Base-by-base conservation (phyloP, 64 coral and sea anemone species). In the Anthopleura sola region DNA sequence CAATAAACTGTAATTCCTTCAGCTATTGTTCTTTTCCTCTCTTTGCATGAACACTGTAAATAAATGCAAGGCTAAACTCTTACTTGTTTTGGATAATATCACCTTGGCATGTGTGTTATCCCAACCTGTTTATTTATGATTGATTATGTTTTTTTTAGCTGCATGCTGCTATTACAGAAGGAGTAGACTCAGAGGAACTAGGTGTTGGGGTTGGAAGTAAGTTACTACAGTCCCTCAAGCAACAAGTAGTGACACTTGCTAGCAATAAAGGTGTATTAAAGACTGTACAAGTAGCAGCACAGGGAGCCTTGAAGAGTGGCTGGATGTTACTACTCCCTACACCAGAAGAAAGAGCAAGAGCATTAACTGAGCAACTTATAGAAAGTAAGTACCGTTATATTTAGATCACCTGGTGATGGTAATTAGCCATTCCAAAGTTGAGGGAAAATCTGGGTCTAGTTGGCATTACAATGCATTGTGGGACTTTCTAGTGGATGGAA, bases 191-290 rank as follows among this genome's bases (percentile, higher is more conserved):
- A 3, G 90, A 89, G 29, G 86, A 95, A 64, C 54, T 99, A 57
- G 97, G 97, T 40, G 87, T 99, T 58, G 97, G 97, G 19, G 97
- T 95, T 62, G 97, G 97, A 77, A 99, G 97, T 85, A 99, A 99
- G 48, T 78, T 99, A 48, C 79, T 99, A 19, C 97, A 99, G 93
- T 99, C 97, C 9, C 84, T 99, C 37, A 94, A 94, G 77, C 92
- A 99, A 82, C 97, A 99, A 77, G 93, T 99, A 26, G 97, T 99
- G 15, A 91, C 93, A n/a, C 81, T 99, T 9, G 97, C 92, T 36
- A 94, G 93, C 54, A 91, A 89, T 55, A 99, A 99, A 77, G 97
- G 97, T 26, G 97, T 99, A 13, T 79, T 99, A 15, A 99, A 86
- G 90, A 99, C 97, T 40, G 90, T 99, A 16, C 93, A 99, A 50